phyloP scores from a whole-genome alignment of 2,888 invertebrate genomes.

The Autographa gamma region DNA sequence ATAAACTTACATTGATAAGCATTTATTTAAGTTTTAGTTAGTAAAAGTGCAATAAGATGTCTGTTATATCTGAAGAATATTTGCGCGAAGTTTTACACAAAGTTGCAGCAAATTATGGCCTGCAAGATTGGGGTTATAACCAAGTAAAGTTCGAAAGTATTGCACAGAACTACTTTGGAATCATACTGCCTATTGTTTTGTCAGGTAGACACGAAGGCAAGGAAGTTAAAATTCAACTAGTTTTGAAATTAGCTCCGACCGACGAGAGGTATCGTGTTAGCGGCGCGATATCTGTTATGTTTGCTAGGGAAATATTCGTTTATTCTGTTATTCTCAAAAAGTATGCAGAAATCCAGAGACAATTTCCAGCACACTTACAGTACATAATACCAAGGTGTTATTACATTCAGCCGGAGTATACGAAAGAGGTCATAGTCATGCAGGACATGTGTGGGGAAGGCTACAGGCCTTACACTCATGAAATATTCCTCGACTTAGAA shows the following conservation, averaged over 20 bases:
- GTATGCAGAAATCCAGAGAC: conserved; percentile 67
- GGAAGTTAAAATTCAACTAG: conserved; percentile 62
- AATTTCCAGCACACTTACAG: conserved; percentile 40
- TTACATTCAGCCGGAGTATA: conserved; percentile 72
- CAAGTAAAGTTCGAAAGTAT: conserved; percentile 70
- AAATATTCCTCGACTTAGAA: conserved; percentile 73
- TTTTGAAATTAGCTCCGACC: conserved; percentile 81
- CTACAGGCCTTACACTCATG: conserved; percentile 70
- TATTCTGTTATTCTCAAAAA: conserved; percentile 72
- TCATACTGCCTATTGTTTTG: conserved; percentile 75
- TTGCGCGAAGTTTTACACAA: conserved; percentile 56
- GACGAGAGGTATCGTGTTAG: conserved; percentile 80
- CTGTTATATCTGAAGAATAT: conserved; percentile 57
- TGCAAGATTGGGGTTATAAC: conserved; percentile 64
- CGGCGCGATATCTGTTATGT: conserved; percentile 79
- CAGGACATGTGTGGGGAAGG: conserved; percentile 75
- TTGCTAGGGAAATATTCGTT: conserved; percentile 78
- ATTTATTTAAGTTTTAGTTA: background rate
- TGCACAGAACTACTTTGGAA: conserved; percentile 83
- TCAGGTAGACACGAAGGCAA: conserved; percentile 58
- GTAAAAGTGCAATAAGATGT: conserved; percentile 49
- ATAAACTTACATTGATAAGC: no score
- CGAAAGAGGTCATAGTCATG: conserved; percentile 78
- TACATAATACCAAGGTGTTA: conserved; percentile 75
- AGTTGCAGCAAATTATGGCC: conserved; percentile 48